These are phyloP conservation scores for Kryptolebias ocellatus DNA, from an alignment of 2,797 vertebrate species.

Conservation along the genomic window DNA sequence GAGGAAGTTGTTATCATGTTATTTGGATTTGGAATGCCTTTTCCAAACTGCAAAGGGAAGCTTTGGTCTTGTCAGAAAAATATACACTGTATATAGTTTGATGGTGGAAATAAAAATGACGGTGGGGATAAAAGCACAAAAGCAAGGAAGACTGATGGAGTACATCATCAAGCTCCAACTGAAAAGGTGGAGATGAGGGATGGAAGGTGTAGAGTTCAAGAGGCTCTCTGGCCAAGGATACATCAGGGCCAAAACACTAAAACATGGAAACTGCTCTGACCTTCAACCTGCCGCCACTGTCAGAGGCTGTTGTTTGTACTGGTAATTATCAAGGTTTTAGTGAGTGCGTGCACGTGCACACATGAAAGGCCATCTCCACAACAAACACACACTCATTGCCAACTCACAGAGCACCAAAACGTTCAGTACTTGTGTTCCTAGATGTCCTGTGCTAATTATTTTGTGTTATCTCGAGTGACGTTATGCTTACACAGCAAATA, in stretches of 20 bases:
- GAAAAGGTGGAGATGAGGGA: conserved; percentile 20
- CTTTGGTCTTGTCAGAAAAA: not conserved
- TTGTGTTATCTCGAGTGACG: conserved; percentile 22
- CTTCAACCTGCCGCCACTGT: conserved; percentile 56
- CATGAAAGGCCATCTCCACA: conserved; percentile 45
- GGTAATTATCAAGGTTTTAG: conserved; percentile 41
- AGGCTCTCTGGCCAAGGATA: conserved; percentile 49
- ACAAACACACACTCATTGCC: conserved; percentile 37
- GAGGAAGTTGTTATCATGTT: too few relatives aligned
- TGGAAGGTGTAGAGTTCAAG: conserved; percentile 62
- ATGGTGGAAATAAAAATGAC: not conserved
- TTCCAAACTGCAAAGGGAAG: too few relatives aligned
- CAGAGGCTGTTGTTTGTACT: conserved; percentile 48
- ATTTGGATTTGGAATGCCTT: too few relatives aligned
- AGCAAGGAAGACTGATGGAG: conserved; percentile 41
- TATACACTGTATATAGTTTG: too few relatives aligned
- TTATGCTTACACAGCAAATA: conserved; percentile 42
- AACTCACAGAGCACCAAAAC: conserved; percentile 27
- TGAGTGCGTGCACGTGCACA: conserved; percentile 11
- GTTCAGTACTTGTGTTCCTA: conserved; percentile 52
- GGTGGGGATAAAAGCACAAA: conserved; percentile 35
- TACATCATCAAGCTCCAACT: not conserved
- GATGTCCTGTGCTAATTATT: conserved; percentile 38
- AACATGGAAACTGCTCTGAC: conserved; percentile 58
- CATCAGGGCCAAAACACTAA: conserved; percentile 43